Evolutionary conservation across 2,888 invertebrate species (phyloP).

Genomic region (Nebria salina): DNA sequence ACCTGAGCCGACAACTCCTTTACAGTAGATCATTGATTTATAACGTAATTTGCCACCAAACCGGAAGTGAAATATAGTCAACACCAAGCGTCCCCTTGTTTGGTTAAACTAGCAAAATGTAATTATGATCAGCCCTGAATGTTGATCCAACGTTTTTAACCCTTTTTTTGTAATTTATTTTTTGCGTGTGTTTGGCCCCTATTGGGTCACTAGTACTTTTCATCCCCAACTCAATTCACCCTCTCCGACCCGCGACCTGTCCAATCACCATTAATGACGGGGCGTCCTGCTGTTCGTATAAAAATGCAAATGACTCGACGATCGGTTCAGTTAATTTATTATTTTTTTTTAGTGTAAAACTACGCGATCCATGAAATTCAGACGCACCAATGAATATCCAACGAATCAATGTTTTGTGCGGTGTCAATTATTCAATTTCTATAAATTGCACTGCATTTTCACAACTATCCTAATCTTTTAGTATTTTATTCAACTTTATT

Average conservation of each 20-base stretch:
- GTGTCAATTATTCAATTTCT: background rate
- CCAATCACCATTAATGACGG: slow-evolving; percentile 3
- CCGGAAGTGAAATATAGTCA: background rate
- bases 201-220: background rate
- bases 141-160: slow-evolving; percentile 8
- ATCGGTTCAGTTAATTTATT: slow-evolving; percentile 32
- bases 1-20: no score
- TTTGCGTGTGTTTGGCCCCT: background rate
- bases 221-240: background rate
- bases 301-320: slow-evolving; percentile 36
- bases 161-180: slow-evolving; percentile 3
- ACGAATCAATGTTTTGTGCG: background rate
- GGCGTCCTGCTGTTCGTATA: slow-evolving; percentile 12
- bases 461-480: background rate
- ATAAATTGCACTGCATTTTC: background rate
- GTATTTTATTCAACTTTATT: background rate
- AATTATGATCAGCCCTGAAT: background rate
- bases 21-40: background rate
- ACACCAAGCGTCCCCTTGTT: background rate
- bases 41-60: background rate
- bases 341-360: slow-evolving; percentile 15
- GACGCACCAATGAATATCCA: background rate
- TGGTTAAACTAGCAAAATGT: background rate
- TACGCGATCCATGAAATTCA: slow-evolving; percentile 9
- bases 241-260: background rate